Percentiles rank a stretch among this genome's conserved stretches.
phyloP scores from a whole-genome alignment of 2,888 invertebrate genomes.

The Scaptodrosophila latifasciaeformis region DNA sequence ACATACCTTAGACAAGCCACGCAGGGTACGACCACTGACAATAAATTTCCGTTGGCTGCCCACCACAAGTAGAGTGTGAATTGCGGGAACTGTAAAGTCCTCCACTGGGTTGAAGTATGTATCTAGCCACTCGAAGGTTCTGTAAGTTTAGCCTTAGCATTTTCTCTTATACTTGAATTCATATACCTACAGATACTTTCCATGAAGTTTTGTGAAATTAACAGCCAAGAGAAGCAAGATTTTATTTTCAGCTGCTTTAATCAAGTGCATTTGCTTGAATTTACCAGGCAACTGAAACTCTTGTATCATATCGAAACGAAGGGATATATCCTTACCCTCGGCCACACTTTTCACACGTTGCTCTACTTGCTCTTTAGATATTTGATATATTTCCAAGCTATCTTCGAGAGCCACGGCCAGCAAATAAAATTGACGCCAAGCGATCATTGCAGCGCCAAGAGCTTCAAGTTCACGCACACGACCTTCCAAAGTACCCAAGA shows the following conservation, averaged over 20 bases:
- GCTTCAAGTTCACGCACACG: slow-evolving; percentile 39
- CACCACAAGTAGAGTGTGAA: slow-evolving; percentile 52
- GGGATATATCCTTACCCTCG: slow-evolving; percentile 14
- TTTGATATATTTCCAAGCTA: slow-evolving; percentile 65
- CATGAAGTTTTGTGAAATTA: slow-evolving; percentile 50
- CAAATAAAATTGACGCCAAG: slow-evolving; percentile 63
- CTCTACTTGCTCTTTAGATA: slow-evolving; percentile 41
- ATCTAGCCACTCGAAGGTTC: slow-evolving; percentile 69
- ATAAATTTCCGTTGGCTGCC: slow-evolving; percentile 56
- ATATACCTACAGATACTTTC: slow-evolving; percentile 42
- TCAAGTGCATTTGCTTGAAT: slow-evolving; percentile 52
- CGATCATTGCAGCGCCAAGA: slow-evolving; percentile 52
- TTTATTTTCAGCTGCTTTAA: slow-evolving; percentile 44
- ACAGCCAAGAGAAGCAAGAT: slow-evolving; percentile 56
- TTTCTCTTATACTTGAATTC: too few species aligned
- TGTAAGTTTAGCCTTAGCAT: too few species aligned
- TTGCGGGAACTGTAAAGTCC: slow-evolving; percentile 56
- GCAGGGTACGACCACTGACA: slow-evolving; percentile 49
- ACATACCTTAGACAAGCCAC: slow-evolving; percentile 53
- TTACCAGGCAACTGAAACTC: slow-evolving; percentile 56
- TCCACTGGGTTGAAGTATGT: slow-evolving; percentile 67
- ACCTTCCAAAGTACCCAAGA: slow-evolving; percentile 57
- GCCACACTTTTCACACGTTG: slow-evolving; percentile 26
- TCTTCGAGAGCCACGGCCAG: slow-evolving; percentile 61
- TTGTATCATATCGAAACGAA: slow-evolving; percentile 61